phyloP scores from a whole-genome alignment of 2,113 vertebrate species.

The Naja naja region DNA sequence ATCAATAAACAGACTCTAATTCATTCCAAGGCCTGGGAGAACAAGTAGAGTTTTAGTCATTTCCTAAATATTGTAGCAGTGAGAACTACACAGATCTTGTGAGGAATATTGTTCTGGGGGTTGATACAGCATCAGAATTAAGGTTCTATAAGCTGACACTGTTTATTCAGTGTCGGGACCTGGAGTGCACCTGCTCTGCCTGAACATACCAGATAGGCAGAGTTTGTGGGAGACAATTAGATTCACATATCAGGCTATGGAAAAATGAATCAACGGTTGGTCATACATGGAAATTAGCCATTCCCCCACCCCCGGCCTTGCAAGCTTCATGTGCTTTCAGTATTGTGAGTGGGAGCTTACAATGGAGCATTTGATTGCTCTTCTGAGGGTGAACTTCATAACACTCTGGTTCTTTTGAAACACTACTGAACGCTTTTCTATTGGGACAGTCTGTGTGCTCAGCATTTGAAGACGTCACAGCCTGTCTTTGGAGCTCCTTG shows the following conservation, averaged over 20 bases:
- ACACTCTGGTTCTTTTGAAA: slow-evolving; percentile 15
- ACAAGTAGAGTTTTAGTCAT: neutral
- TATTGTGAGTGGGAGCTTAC: neutral
- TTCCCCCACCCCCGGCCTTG: neutral
- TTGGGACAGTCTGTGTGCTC: slow-evolving; percentile 9
- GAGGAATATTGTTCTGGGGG: neutral
- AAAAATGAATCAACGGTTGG: neutral
- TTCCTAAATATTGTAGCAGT: neutral
- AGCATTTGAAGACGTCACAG: slow-evolving; percentile 21
- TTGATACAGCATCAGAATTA: neutral
- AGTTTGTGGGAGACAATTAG: neutral
- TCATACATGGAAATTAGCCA: neutral
- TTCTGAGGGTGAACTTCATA: slow-evolving; percentile 16
- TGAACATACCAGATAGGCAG: neutral
- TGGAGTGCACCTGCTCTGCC: neutral
- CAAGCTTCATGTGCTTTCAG: slow-evolving; percentile 18
- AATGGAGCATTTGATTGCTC: neutral
- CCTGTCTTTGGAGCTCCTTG: slow-evolving; percentile 24
- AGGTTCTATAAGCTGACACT: neutral
- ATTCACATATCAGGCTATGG: neutral
- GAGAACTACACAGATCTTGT: neutral
- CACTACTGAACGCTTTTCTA: slow-evolving; percentile 12
- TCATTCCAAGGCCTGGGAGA: too few relatives aligned
- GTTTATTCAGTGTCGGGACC: neutral
- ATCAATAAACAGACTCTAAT: too few relatives aligned